These are phyloP conservation scores for Alaudala cheleensis DNA, from an alignment of 2,113 vertebrate species.

Conservation along the genomic window DNA sequence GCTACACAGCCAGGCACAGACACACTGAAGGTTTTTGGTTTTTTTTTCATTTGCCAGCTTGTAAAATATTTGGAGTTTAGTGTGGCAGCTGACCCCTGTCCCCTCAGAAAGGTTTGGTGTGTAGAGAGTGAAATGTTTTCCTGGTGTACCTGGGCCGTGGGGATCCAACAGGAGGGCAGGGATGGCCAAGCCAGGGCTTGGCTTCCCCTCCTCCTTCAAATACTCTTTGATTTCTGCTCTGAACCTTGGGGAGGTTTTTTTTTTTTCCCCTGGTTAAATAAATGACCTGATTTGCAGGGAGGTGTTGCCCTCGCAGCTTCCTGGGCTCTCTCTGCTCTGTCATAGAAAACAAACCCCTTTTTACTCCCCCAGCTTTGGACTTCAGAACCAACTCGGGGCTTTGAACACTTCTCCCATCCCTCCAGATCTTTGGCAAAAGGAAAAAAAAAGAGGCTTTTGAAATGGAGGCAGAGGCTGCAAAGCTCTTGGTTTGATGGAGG, in stretches of 20 bases:
- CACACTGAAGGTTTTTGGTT: accelerated
- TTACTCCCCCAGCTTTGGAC: neutral
- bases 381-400: neutral
- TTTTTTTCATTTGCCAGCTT: neutral
- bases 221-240: neutral
- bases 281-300: neutral
- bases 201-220: neutral
- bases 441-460: neutral
- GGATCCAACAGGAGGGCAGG: neutral
- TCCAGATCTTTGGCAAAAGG: neutral
- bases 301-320: neutral
- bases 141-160: accelerated
- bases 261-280: neutral
- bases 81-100: neutral
- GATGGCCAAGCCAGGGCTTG: neutral
- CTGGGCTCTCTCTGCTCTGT: neutral
- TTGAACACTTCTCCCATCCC: neutral
- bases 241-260: neutral
- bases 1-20: neutral
- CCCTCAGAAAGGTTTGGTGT: neutral
- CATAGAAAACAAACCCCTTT: neutral
- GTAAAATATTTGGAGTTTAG: neutral
- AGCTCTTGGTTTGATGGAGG: neutral
- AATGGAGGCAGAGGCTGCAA: neutral
- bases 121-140: neutral